These are phyloP conservation scores for Pinctada fucata DNA, from an alignment of 2,888 invertebrate genomes.

Conservation along the genomic window DNA sequence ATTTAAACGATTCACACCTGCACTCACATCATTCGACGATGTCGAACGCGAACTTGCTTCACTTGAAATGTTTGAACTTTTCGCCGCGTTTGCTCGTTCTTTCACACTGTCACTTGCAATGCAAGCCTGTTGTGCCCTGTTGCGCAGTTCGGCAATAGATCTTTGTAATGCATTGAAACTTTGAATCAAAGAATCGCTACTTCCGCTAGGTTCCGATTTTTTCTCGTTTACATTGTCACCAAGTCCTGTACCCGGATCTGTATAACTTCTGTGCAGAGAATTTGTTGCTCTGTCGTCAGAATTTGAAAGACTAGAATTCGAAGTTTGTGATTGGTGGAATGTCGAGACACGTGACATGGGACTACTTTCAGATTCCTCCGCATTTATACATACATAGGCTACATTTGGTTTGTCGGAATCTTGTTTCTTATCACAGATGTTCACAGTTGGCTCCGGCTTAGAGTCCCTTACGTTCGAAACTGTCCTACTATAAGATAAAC, in stretches of 20 bases:
- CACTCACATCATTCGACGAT: not conserved
- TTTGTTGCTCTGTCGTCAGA: not conserved
- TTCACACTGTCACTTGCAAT: constrained; percentile 8
- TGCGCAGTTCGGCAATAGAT: constrained; percentile 22
- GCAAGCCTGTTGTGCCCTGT: constrained; percentile 27
- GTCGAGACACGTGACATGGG: not conserved
- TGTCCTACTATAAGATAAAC: not conserved
- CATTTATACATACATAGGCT: constrained; percentile 7
- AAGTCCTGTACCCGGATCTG: constrained; percentile 3
- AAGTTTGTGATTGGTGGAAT: not conserved
- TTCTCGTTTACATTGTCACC: constrained; percentile 9
- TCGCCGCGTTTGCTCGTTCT: not conserved
- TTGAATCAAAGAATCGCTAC: constrained; percentile 16
- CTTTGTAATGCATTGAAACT: constrained; percentile 30
- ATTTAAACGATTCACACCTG: too few relatives aligned
- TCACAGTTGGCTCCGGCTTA: not conserved
- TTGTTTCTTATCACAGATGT: not conserved
- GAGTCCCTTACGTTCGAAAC: not conserved
- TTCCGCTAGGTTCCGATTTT: constrained; percentile 14
- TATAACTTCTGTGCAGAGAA: constrained; percentile 3
- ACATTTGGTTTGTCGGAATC: constrained; percentile 16
- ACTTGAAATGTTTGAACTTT: not conserved
- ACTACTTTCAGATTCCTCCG: not conserved
- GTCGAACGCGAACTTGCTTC: not conserved
- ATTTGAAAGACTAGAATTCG: not conserved